Base-by-base conservation (phyloP, 1,140 invertebrate genomes). In the Drosophila simulans region DNA sequence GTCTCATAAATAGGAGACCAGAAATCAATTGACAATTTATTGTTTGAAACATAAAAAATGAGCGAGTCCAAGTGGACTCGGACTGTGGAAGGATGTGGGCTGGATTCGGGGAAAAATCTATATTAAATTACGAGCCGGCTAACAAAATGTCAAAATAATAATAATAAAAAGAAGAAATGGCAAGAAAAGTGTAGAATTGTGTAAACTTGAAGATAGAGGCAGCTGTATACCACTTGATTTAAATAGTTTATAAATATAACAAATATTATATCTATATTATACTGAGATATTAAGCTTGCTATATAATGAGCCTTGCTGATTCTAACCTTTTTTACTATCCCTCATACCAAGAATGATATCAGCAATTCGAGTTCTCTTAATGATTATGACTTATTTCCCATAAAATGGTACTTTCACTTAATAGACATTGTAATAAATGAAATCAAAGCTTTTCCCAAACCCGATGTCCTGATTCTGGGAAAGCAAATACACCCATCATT, bases 11-110 rank as follows among this genome's bases (percentile, higher is more conserved):
- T 79, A 88, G 70, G 83, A 86, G 75, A 68, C 52, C 84, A 88
- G 81, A 85, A 86, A 86, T 86, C 83, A 86, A 86, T 86, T 86
- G 84, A 79, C 83, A 86, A 86, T 86, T 86, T 86, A 86, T 86
- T 89, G 79, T 86, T 83, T 48, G 54, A 70, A 62, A 58, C 71
- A 83, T 88, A 83, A 88, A 88, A 88, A 88, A 79, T 62, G 69
- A 64, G 46, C 17, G 20, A 71, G 43, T 20, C 22, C 17, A 11
- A 39, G 35, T 42, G 12, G 17, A 17, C 17, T 17, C 17, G 17
- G 17, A 17, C 0, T 17, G 17, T 17, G 0, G 5, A 15, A 27
- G 22, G 46, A 48, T 48, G 46, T n/a, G 8, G 46, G n/a, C 4
- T 54, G 27, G 35, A 20, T 12, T 42, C 22, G 17, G 35, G n/a